Percentiles rank a stretch among this genome's conserved stretches.
phyloP scores from a whole-genome alignment of 2,888 invertebrate species.

The Boloria euphrosyne region DNA sequence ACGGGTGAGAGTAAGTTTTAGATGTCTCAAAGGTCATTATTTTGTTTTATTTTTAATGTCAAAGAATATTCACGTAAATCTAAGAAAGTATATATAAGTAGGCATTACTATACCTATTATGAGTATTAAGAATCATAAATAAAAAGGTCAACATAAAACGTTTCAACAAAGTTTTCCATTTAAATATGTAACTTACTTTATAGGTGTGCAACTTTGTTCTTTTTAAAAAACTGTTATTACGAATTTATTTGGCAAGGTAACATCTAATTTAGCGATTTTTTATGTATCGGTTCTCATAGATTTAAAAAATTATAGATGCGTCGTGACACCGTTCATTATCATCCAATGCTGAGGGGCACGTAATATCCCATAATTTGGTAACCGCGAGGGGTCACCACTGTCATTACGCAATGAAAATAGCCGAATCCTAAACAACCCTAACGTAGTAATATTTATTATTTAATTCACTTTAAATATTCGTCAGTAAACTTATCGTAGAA shows the following conservation, averaged over 20 bases:
- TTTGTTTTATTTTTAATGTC: too few relatives aligned
- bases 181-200: not conserved
- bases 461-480: constrained; percentile 1
- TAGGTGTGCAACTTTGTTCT: too few relatives aligned
- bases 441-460: constrained; percentile 28
- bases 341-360: constrained; percentile 30
- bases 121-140: too few relatives aligned
- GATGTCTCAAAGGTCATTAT: too few relatives aligned
- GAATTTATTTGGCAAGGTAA: not conserved
- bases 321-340: constrained; percentile 38
- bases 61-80: too few relatives aligned
- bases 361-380: constrained; percentile 61
- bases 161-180: not conserved
- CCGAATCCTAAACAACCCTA: constrained; percentile 26
- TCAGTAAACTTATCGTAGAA: not conserved
- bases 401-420: constrained; percentile 58
- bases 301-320: constrained; percentile 17
- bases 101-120: too few relatives aligned
- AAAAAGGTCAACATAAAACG: too few relatives aligned
- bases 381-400: constrained; percentile 56
- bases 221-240: not conserved
- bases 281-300: constrained; percentile 9
- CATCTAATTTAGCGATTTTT: constrained; percentile 3
- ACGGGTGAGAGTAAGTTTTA: too few relatives aligned
- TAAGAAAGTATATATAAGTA: too few relatives aligned